These are phyloP conservation scores for Lithophane ornitopus DNA, from an alignment of 2,888 invertebrate species.

Conservation along the genomic window DNA sequence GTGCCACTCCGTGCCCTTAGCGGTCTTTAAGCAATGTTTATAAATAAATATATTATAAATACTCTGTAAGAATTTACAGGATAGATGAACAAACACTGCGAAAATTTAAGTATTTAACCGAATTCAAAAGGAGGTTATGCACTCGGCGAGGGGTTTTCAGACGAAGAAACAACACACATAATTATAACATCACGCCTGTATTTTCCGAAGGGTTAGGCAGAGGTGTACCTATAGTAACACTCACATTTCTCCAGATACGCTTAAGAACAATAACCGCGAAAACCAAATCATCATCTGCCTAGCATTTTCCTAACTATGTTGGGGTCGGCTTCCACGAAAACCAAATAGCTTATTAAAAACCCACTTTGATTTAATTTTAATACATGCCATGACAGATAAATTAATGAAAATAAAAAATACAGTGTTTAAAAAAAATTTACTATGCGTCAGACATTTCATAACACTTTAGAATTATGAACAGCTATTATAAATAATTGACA, in stretches of 20 bases:
- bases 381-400: background rate
- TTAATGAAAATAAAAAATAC: background rate
- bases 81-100: background rate
- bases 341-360: background rate
- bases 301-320: too few species aligned
- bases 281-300: too few species aligned
- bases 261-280: background rate
- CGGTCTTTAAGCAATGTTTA: too few species aligned
- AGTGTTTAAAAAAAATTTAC: background rate
- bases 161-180: background rate
- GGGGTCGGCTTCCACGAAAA: too few species aligned
- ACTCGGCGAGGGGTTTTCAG: too few species aligned
- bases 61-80: too few species aligned
- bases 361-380: slow-evolving; percentile 3
- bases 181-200: background rate
- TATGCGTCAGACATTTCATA: background rate
- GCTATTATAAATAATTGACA: slow-evolving; percentile 32
- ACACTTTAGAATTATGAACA: slow-evolving; percentile 14
- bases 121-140: background rate
- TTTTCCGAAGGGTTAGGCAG: background rate
- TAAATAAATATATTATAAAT: too few species aligned
- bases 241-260: background rate
- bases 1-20: too few species aligned
- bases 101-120: background rate
- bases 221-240: background rate